phyloP scores from a whole-genome alignment of 1,140 invertebrate species.

The Apis cerana region DNA sequence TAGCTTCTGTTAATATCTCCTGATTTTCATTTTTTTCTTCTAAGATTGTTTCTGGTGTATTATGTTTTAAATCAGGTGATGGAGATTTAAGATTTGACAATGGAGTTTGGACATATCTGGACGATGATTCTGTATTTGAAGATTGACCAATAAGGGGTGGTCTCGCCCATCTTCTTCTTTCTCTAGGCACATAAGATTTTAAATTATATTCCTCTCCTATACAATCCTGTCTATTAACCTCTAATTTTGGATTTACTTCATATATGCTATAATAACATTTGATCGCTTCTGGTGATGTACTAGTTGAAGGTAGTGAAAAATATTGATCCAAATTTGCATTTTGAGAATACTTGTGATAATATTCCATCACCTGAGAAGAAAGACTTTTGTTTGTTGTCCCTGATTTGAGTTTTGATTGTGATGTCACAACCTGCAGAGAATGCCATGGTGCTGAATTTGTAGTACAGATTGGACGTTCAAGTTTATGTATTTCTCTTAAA shows the following conservation, averaged over 20 bases:
- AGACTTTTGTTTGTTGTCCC: conserved; percentile 62
- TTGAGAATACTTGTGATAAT: conserved; percentile 74
- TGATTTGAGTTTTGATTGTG: conserved; percentile 21
- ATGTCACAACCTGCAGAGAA: conserved; percentile 42
- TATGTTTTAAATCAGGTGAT: conserved; percentile 59
- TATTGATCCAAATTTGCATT: conserved; percentile 75
- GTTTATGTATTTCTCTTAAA: conserved; percentile 40
- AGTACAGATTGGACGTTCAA: conserved; percentile 11
- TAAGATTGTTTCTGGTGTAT: conserved; percentile 49
- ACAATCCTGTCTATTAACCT: conserved; percentile 51
- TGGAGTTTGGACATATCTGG: conserved; percentile 57
- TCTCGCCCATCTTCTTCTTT: conserved; percentile 74
- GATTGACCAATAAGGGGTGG: conserved; percentile 76
- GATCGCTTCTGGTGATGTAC: conserved; percentile 50
- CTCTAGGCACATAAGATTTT: conserved; percentile 67
- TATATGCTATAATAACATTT: conserved; percentile 72
- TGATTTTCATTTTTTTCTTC: conserved; percentile 67
- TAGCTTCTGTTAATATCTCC: conserved; percentile 51
- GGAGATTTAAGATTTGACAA: conserved; percentile 59
- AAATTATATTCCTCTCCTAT: conserved; percentile 65
- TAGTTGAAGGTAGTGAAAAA: conserved; percentile 72
- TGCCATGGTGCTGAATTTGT: conserved; percentile 51
- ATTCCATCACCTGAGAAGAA: conserved; percentile 76
- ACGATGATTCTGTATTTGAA: conserved; percentile 58
- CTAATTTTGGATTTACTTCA: conserved; percentile 63